phyloP scores from a whole-genome alignment of 2,113 vertebrate genomes.

The Corydoras sp. region DNA sequence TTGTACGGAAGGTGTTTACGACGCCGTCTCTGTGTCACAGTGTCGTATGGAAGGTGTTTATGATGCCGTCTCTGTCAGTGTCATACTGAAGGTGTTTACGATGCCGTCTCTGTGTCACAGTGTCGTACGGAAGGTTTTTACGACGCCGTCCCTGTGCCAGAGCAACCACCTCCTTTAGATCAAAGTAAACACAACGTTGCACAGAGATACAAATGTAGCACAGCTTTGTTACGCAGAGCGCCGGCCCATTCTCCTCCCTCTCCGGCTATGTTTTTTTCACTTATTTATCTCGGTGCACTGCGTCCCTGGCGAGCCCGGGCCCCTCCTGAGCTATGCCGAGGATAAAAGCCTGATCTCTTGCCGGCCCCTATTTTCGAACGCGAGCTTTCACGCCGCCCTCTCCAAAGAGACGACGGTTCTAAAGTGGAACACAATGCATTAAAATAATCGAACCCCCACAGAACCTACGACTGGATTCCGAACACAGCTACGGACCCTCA shows the following conservation, averaged over 20 bases:
- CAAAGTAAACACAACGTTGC: no score
- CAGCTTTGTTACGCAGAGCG: no score
- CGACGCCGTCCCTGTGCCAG: not conserved
- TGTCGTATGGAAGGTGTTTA: no score
- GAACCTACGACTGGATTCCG: no score
- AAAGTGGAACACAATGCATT: conserved; percentile 10
- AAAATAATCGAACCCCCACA: no score
- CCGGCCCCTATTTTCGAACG: not conserved
- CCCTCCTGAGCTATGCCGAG: not conserved
- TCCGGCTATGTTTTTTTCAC: not conserved
- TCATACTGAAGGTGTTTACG: no score
- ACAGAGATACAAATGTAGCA: no score
- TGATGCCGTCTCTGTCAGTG: no score
- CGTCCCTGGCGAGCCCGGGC: not conserved
- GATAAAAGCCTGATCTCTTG: conserved; percentile 8
- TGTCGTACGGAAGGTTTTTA: no score
- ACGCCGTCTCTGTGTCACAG: not conserved
- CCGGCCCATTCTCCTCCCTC: not conserved
- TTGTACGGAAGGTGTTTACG: not conserved
- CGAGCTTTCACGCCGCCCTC: not conserved
- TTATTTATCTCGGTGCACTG: not conserved
- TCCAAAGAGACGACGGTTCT: not conserved
- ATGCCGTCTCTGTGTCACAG: no score
- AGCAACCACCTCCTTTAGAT: no score
- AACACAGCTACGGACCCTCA: no score